These are phyloP conservation scores for Aphelenchoides bicaudatus DNA, from an alignment of 2,888 invertebrate genomes.

Conservation along the genomic window DNA sequence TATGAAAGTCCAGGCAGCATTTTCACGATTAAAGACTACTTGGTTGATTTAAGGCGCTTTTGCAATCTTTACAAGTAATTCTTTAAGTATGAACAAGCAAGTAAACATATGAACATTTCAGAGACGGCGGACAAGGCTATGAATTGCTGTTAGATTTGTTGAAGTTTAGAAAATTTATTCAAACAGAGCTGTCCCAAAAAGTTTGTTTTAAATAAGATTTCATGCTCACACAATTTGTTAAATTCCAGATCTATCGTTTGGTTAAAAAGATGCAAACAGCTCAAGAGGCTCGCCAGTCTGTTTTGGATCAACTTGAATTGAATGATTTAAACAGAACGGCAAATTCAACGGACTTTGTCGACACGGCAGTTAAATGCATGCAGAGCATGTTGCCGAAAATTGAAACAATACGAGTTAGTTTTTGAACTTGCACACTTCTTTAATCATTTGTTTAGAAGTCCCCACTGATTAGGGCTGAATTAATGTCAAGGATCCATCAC, in stretches of 20 bases:
- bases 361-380: constrained; percentile 23
- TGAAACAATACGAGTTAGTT: constrained; percentile 26
- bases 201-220: constrained; percentile 4
- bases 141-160: constrained; percentile 44
- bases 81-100: background rate
- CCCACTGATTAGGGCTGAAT: constrained; percentile 46
- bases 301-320: constrained; percentile 16
- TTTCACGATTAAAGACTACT: constrained; percentile 39
- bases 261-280: constrained; percentile 23
- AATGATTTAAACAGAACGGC: background rate
- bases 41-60: constrained; percentile 43
- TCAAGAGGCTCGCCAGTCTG: constrained; percentile 25
- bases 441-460: constrained; percentile 34
- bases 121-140: constrained; percentile 44
- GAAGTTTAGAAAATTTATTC: constrained; percentile 44
- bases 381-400: constrained; percentile 26
- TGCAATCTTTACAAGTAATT: constrained; percentile 35
- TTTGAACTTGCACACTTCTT: background rate
- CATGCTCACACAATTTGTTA: constrained; percentile 7
- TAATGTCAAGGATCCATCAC: constrained; percentile 44
- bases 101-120: constrained; percentile 9
- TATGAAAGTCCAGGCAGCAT: constrained; percentile 34
- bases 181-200: constrained; percentile 19
- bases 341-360: constrained; percentile 13
- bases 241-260: constrained; percentile 18